A percentile compares a stretch with the other conserved stretches of the same genome.
Evolutionary conservation across 30 jellyfish, hydroid and myxozoan genomes (phyloP).

Genomic region (Chrysaora quinquecirrha): DNA sequence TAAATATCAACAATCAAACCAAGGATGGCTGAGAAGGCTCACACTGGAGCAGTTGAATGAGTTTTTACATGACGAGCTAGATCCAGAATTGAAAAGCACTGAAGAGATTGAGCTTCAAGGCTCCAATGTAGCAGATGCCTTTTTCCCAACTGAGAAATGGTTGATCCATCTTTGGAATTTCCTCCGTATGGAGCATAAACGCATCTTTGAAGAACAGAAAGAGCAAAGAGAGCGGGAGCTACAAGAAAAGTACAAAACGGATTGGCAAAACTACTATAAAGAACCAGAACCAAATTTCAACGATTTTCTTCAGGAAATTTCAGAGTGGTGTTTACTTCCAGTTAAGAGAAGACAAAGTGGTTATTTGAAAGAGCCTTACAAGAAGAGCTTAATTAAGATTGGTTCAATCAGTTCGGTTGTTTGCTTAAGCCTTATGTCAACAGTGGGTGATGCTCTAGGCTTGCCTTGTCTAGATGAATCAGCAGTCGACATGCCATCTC

Average conservation of each 20-base stretch:
- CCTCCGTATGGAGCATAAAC: background rate
- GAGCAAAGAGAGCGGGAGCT: background rate
- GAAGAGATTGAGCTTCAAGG: constrained; percentile 23
- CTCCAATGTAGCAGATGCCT: background rate
- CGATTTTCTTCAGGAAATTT: constrained; percentile 4
- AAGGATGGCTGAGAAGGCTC: constrained; percentile 20
- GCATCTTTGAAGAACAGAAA: background rate
- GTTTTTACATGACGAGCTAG: constrained; percentile 8
- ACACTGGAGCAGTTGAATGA: constrained; percentile 6
- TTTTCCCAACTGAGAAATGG: constrained; percentile 31
- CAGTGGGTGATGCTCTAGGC: constrained; percentile 15
- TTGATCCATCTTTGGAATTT: constrained; percentile 9
- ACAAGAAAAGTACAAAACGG: background rate
- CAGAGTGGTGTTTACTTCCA: constrained; percentile 48
- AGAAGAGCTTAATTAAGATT: background rate
- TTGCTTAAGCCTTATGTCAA: too few species aligned
- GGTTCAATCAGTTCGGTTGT: constrained; percentile 4
- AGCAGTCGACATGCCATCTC: background rate
- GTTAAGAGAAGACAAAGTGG: background rate
- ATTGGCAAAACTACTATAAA: background rate
- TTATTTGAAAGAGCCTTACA: background rate
- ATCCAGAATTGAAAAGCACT: background rate
- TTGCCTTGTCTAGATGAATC: background rate
- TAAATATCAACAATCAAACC: background rate
- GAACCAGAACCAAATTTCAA: background rate